These are phyloP conservation scores for Hofmannophila pseudospretella DNA, from an alignment of 2,888 invertebrate species.

Conservation along the genomic window DNA sequence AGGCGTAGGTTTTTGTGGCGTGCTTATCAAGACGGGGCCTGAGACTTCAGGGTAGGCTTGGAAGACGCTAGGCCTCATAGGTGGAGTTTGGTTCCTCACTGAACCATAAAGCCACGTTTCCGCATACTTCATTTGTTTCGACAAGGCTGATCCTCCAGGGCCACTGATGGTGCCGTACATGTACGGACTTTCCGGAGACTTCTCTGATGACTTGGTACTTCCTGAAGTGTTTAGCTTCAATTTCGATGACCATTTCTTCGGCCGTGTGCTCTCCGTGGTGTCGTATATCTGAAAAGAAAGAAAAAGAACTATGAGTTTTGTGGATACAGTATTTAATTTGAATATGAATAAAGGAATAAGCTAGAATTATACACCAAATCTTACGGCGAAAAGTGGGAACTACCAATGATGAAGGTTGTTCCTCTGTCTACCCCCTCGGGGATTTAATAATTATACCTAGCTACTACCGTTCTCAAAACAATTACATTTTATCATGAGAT, in stretches of 20 bases:
- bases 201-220: conserved; percentile 64
- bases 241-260: conserved; percentile 86
- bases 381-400: no score
- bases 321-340: no score
- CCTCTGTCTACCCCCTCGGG: no score
- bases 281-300: conserved; percentile 67
- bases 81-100: conserved; percentile 77
- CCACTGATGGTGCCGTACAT: conserved; percentile 73
- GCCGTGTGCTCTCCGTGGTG: conserved; percentile 71
- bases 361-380: no score
- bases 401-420: no score
- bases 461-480: no score
- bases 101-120: conserved; percentile 92
- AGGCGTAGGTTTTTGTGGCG: conserved; percentile 75
- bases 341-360: conserved; percentile 2
- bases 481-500: no score
- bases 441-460: no score
- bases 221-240: conserved; percentile 78
- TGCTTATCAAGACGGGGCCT: conserved; percentile 70
- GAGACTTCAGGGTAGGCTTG: conserved; percentile 66
- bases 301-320: no score
- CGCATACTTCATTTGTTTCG: conserved; percentile 90
- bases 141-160: conserved; percentile 83
- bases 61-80: conserved; percentile 67
- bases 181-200: conserved; percentile 66